These are phyloP conservation scores for Esox lucius DNA, from an alignment of 2,797 vertebrate genomes.

Conservation along the genomic window DNA sequence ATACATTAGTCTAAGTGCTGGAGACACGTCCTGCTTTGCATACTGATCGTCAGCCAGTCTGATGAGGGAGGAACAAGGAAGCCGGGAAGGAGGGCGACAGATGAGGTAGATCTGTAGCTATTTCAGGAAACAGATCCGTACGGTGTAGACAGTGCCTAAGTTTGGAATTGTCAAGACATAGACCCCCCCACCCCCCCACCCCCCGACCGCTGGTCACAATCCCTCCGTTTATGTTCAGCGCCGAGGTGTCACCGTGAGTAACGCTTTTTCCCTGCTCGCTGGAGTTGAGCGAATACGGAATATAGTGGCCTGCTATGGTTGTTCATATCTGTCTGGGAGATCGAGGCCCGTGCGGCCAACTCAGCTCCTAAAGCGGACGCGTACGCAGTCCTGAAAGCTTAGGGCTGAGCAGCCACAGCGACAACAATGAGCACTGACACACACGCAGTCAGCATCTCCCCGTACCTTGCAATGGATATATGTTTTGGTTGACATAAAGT, in stretches of 20 bases:
- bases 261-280: background rate
- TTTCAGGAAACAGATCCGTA: background rate
- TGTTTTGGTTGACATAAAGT: background rate
- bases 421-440: background rate
- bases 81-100: background rate
- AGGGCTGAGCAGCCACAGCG: background rate
- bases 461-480: background rate
- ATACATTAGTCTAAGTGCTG: constrained; percentile 21
- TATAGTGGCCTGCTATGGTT: background rate
- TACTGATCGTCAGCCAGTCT: constrained; percentile 8
- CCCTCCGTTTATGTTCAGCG: background rate
- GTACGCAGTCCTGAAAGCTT: background rate
- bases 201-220: background rate
- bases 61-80: constrained; percentile 3
- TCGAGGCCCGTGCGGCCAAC: background rate
- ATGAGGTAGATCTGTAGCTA: background rate
- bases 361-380: background rate
- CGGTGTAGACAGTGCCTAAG: background rate
- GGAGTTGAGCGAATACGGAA: background rate
- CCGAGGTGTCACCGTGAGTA: background rate
- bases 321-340: background rate
- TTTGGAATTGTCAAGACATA: background rate
- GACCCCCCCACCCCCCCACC: too few species aligned
- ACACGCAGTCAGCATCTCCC: background rate
- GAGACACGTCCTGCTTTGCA: constrained; percentile 6